Base-by-base conservation (phyloP, 2,113 vertebrate species). In the Rousettus leschenaultii region DNA sequence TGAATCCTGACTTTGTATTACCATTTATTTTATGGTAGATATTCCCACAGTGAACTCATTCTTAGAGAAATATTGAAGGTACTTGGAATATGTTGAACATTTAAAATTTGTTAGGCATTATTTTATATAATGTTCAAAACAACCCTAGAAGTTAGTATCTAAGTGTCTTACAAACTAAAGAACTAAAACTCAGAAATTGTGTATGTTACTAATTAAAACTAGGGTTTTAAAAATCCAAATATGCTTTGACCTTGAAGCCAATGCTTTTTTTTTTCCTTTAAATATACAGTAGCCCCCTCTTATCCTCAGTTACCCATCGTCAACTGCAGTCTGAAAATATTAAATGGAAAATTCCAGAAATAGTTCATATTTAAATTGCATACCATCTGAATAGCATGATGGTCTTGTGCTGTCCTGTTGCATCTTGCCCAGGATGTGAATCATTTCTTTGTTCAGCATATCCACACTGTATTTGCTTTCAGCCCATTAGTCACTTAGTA, bases 1-100 rank as follows among this genome's bases (percentile, higher is more conserved):
- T 35, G 86, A 97, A 91, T 97, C 74, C 5, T 85, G 80, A 94
- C 75, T 96, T 90, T 61, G 51, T 1, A 61, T 95, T 92, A 79
- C 22, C 92, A 5, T 92, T 92, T 88, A 77, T 88, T 97, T 95
- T 97, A 51, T 88, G 80, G 0, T 86, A 45, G 63, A 11, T 89
- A 48, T 68, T 82, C n/a, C 15, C 51, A 79, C n/a, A 48, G 8
- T 61, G 18, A 79, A 85, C 48, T 85, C 22, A 94, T 78, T 97
- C 18, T 28, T 77, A 82, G 48, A 63, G 55, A 89, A 85, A 57
- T 53, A 85, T 6, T 78, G 43, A 65, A 79, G 57, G 19, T 66
- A 15, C n/a, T 48, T 53, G 63, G 26, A 89, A 7, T 51, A 75
- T 84, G 38, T 30, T 90, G n/a, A 70, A 63, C 40, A 55, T 96